Evolutionary conservation across 2,113 vertebrate species (phyloP), one percentile per base, ranked within the genome.

Genomic region (Spizaetus ornatus): DNA sequence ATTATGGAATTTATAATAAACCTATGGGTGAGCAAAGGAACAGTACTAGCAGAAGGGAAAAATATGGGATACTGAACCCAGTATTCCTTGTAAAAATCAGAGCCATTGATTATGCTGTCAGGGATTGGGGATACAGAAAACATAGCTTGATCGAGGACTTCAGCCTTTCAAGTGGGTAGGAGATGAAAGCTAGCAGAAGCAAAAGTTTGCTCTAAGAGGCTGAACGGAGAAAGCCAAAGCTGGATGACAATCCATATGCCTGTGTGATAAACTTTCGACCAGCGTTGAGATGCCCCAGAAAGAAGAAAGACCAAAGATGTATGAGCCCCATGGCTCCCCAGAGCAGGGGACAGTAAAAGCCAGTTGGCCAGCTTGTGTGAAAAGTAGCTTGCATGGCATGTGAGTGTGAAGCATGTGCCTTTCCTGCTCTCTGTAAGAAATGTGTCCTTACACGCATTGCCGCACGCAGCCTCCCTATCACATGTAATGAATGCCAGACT

Each of bases 211-310:
- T 78, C 27, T 26, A 43, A 81, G 38, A 36, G 25, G n/a, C 38
- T 87, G 73, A 86, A 92, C 0, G 5, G 31, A 70, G 72, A 73
- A 95, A 76, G 14, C 25, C 47, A 59, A 85, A 42, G 31, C 63
- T 74, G 63, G 42, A 36, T 74, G 31, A 58, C 45, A 70, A 50
- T 26, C 20, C n/a, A 63, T 29, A 47, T 32, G 40, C 12, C 43
- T 52, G 38, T 0, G 0, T 4, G 14, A 45, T 53, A 58, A 70
- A 55, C 19, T 55, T 83, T 45, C 1, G 6, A 36, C 5, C 7
- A n/a, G 9, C 4, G n/a, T 4, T 61, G 62, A 23, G 50, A 38
- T 36, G 31, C 32, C 32, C 23, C 14, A 67, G 82, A 42, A 82
- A 52, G 50, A 86, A 36, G 56, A 43, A 89, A 48, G 62, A 4